Base-by-base conservation (phyloP, 1,140 invertebrate species). In the Drosophila nikananu region DNA sequence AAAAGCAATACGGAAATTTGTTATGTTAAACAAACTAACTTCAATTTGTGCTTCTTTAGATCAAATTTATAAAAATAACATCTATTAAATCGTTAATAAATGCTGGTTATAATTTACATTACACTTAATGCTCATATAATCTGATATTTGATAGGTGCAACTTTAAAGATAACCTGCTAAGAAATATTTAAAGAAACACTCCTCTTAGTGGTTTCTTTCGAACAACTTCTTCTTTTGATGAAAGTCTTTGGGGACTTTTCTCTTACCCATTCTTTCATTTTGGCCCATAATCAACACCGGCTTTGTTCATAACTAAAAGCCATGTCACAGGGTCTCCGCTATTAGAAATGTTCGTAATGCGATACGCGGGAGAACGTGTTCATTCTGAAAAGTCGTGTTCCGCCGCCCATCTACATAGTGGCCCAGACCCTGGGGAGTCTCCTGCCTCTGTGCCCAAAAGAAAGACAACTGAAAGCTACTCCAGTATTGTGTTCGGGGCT, bases 331-430 rank as follows among this genome's bases (percentile, higher is more conserved):
- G 61, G 55, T 73, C 71, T 51, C 46, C 39, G 46, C 68, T 74
- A 89, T 84, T 76, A 78, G 81, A 89, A 89, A 89, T 79, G 71
- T 44, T 77, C 63, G 84, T 79, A 89, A 90, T 84, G 86, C 71
- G 84, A 89, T 65, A 73, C 75, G 77, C 55, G 55, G 73, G 27
- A 68, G 82, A 90, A 89, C 86, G 84, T 89, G 84, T 89, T 89
- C 84, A 84, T 81, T 73, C 86, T 90, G 37, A 64, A 73, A 65
- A 89, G 81, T 78, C 84, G 84, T 87, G 84, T 77, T 35, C 25
- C 58, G n/a, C 52, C 15, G 13, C 52, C 12, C 44, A 39, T 41
- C 61, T 46, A 52, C 39, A 64, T 19, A 59, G 57, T 49, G 25
- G 37, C 44, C 48, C 42, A 12, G 39, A 35, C 25, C 54, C 48